A percentile compares a stretch with the other conserved stretches of the same genome.
phyloP scores from a whole-genome alignment of 1,140 invertebrate genomes.

The Heliconius congener region DNA sequence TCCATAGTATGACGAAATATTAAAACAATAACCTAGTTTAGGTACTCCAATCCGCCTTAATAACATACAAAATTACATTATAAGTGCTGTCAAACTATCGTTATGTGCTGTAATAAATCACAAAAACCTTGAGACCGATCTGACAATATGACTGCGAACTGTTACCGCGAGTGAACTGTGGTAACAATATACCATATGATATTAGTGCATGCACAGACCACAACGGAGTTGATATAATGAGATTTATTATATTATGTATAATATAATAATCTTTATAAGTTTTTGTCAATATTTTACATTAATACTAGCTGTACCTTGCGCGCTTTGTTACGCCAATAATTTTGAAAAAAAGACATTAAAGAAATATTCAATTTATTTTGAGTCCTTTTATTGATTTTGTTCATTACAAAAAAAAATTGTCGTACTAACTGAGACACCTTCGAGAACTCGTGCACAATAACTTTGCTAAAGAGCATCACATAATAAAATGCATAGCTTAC shows the following conservation, averaged over 20 bases:
- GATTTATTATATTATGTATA: neutral
- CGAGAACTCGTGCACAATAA: too few relatives aligned
- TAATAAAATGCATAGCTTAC: too few relatives aligned
- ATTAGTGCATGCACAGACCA: slow-evolving; percentile 7
- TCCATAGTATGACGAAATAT: neutral
- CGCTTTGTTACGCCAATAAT: too few relatives aligned
- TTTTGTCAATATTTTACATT: neutral
- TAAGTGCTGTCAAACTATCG: slow-evolving; percentile 22
- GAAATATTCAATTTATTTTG: too few relatives aligned
- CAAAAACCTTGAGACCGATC: slow-evolving; percentile 31
- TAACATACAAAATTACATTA: slow-evolving; percentile 24
- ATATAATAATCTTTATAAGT: neutral
- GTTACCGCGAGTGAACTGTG: slow-evolving; percentile 15
- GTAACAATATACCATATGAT: slow-evolving; percentile 11
- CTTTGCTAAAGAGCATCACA: too few relatives aligned
- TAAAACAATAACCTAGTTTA: slow-evolving; percentile 5
- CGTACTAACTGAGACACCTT: too few relatives aligned
- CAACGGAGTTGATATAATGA: neutral
- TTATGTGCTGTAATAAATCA: slow-evolving; percentile 31
- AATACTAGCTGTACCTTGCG: too few relatives aligned
- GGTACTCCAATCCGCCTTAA: slow-evolving; percentile 5
- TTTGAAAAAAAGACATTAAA: too few relatives aligned
- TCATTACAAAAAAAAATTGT: too few relatives aligned
- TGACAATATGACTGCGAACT: slow-evolving; percentile 19
- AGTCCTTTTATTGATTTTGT: too few relatives aligned